These are phyloP conservation scores for Gopherus flavomarginatus DNA, from an alignment of 2,113 vertebrate species.

Conservation along the genomic window DNA sequence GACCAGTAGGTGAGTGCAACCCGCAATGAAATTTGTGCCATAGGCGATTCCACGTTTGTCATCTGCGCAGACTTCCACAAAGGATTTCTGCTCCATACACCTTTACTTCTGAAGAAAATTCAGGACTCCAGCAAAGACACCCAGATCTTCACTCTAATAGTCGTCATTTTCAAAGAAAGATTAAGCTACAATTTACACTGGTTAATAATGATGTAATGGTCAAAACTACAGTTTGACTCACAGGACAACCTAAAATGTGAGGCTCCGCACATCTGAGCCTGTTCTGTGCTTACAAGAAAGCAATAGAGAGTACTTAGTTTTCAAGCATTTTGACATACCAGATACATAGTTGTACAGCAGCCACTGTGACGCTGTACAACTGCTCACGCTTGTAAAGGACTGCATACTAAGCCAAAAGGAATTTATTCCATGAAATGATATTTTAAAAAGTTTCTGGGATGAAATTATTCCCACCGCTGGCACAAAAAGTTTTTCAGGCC, in stretches of 20 bases:
- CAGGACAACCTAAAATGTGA: neutral
- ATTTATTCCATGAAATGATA: neutral
- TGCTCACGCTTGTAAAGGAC: neutral
- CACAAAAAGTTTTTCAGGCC: neutral
- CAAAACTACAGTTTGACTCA: neutral
- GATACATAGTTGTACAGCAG: neutral
- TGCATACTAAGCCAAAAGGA: neutral
- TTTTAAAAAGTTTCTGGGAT: neutral
- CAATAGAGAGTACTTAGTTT: neutral
- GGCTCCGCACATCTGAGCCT: neutral
- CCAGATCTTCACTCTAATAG: neutral
- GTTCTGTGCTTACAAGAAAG: too few species aligned
- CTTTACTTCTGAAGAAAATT: neutral
- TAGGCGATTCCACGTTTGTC: rapidly evolving
- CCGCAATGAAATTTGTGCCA: neutral
- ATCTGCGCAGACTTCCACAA: neutral
- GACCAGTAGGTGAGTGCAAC: slow-evolving; percentile 1
- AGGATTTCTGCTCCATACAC: neutral
- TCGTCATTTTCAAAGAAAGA: neutral
- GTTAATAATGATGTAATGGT: neutral
- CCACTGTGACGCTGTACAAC: neutral
- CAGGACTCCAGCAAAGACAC: neutral
- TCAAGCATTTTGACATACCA: neutral
- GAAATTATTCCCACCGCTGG: neutral
- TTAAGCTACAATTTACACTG: neutral